Percentiles rank a stretch among this genome's conserved stretches.
Evolutionary conservation across 2,797 vertebrate species (phyloP).

Genomic region (Orientallactaga sibirica): DNA sequence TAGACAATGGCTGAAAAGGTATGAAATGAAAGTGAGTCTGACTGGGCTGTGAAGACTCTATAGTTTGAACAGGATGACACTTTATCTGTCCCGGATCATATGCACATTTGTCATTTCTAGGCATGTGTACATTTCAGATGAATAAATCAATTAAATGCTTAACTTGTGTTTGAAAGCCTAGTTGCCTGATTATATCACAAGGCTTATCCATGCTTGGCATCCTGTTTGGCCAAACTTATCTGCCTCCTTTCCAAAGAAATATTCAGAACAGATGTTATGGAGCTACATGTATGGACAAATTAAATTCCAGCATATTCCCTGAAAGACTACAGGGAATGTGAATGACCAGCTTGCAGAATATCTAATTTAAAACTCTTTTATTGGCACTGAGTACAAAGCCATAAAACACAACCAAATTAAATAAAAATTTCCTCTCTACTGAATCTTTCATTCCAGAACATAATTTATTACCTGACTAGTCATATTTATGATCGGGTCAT

Average conservation of each 20-base stretch:
- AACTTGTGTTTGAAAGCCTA: conserved; percentile 27
- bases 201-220: neutral
- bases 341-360: conserved; percentile 35
- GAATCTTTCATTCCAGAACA: conserved; percentile 43
- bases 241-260: neutral
- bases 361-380: conserved; percentile 42
- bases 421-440: conserved; percentile 15
- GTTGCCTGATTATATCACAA: neutral
- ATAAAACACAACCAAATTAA: conserved; percentile 50
- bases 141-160: neutral
- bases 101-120: conserved; percentile 24
- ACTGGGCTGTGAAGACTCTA: conserved; percentile 11
- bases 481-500: conserved; percentile 10
- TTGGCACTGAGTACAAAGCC: conserved; percentile 6
- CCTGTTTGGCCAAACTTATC: neutral
- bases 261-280: neutral
- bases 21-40: neutral
- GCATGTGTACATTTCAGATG: neutral
- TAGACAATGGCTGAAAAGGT: neutral
- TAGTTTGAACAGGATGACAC: neutral
- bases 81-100: neutral
- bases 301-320: neutral
- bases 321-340: neutral
- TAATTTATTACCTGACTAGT: conserved; percentile 43
- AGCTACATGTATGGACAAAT: neutral